Evolutionary conservation across 30 jellyfish, hydroid and myxozoan species (phyloP).

Genomic region (Hydractinia echinata): DNA sequence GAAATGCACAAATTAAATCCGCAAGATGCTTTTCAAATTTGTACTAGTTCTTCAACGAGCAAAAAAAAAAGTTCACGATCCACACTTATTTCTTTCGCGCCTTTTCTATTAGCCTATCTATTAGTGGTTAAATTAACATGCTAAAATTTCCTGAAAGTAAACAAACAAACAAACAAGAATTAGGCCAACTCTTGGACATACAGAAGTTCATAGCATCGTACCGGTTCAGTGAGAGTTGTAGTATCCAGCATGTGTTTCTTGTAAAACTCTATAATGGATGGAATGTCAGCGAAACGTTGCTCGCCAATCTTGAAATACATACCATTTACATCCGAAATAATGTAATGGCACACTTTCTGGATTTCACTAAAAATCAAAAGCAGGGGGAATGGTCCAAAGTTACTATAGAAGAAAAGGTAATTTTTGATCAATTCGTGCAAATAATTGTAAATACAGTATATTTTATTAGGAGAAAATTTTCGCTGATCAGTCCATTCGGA

Average conservation of each 20-base stretch:
- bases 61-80: too few species aligned
- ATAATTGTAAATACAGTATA: neutral
- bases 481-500: too few species aligned
- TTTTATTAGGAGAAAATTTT: neutral
- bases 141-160: too few species aligned
- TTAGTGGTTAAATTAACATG: too few species aligned
- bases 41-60: too few species aligned
- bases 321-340: slow-evolving; percentile 47
- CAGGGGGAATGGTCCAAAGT: neutral
- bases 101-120: too few species aligned
- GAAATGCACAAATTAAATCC: too few species aligned
- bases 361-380: slow-evolving; percentile 53
- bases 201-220: neutral
- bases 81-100: too few species aligned
- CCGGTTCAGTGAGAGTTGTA: slow-evolving; percentile 85
- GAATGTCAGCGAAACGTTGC: slow-evolving; percentile 74
- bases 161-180: too few species aligned
- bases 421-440: neutral
- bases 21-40: too few species aligned
- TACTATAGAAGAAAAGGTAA: neutral
- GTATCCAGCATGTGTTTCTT: slow-evolving; percentile 79
- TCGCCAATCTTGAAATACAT: slow-evolving; percentile 83
- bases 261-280: slow-evolving; percentile 85
- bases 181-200: too few species aligned
- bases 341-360: slow-evolving; percentile 81